Evolutionary conservation across 37 sponge, comb jelly and placozoan species (phyloP).

Genomic region (Lycopodina hypogea): DNA sequence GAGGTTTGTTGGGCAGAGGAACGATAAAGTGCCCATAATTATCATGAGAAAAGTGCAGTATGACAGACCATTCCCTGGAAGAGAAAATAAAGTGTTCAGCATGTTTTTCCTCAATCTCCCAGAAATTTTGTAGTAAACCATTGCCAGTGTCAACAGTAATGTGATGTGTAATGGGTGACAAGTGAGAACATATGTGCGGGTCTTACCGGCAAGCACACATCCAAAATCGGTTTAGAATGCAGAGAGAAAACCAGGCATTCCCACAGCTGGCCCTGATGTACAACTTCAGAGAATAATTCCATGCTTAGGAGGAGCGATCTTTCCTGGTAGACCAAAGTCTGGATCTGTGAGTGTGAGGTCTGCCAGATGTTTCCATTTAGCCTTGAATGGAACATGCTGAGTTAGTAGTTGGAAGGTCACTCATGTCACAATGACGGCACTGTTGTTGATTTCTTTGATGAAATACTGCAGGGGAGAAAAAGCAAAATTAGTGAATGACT

Average conservation of each 20-base stretch:
- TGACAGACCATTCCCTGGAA: constrained; percentile 13
- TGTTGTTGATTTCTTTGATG: too few species aligned
- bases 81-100: not conserved
- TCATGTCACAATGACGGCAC: constrained; percentile 19
- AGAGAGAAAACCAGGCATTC: constrained; percentile 13
- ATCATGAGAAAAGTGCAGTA: constrained; percentile 9
- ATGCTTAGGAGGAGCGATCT: constrained; percentile 31
- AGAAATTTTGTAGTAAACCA: too few species aligned
- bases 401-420: constrained; percentile 21
- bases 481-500: not conserved
- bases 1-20: constrained; percentile 5
- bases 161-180: constrained; percentile 3
- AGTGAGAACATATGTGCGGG: not conserved
- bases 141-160: constrained; percentile 9
- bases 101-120: constrained; percentile 29
- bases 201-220: constrained; percentile 30
- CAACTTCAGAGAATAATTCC: constrained; percentile 17
- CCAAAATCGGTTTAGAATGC: constrained; percentile 39
- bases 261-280: constrained; percentile 35
- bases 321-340: too few species aligned
- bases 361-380: too few species aligned
- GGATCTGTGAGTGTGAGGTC: too few species aligned
- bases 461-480: not conserved
- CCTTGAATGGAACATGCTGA: constrained; percentile 9
- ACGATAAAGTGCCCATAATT: constrained; percentile 26